Evolutionary conservation across 2,888 invertebrate species (phyloP).

Genomic region (Coleophora flavipennella): DNA sequence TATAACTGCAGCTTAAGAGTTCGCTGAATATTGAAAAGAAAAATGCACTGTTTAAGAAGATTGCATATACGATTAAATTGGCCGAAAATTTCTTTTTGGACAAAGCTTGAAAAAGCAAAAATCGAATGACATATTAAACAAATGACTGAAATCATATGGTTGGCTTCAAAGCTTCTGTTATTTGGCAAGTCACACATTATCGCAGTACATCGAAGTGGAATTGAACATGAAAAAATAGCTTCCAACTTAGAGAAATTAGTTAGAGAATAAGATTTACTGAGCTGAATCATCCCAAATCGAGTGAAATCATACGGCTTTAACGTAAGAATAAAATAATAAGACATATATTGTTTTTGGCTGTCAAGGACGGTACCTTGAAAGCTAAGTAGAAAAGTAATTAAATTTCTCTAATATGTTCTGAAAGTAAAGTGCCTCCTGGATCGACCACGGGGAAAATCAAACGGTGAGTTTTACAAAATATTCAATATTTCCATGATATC

Average conservation of each 20-base stretch:
- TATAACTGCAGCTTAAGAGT: no score
- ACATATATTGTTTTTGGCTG: slow-evolving; percentile 37
- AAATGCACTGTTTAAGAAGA: not conserved
- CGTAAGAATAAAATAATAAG: slow-evolving; percentile 47
- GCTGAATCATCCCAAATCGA: slow-evolving; percentile 34
- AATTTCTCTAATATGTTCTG: slow-evolving; percentile 44
- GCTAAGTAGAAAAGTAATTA: slow-evolving; percentile 27
- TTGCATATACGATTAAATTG: not conserved
- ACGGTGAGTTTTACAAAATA: slow-evolving; percentile 5
- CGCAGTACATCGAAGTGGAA: slow-evolving; percentile 45
- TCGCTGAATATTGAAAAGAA: no score
- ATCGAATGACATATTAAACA: slow-evolving; percentile 48
- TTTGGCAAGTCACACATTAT: slow-evolving; percentile 60
- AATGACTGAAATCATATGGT: slow-evolving; percentile 68
- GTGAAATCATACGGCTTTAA: slow-evolving; percentile 42
- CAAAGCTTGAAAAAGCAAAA: slow-evolving; percentile 37
- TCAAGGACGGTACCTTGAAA: slow-evolving; percentile 20
- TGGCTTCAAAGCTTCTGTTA: slow-evolving; percentile 56
- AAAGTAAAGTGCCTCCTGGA: slow-evolving; percentile 16
- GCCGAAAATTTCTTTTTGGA: slow-evolving; percentile 6
- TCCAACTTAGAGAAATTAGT: slow-evolving; percentile 37
- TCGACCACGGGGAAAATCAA: slow-evolving; percentile 3
- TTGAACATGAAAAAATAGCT: slow-evolving; percentile 42
- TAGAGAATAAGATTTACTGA: slow-evolving; percentile 43
- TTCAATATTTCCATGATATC: no score